Base-by-base conservation (phyloP, 1,140 invertebrate species). In the Lasaia peninsularis region DNA sequence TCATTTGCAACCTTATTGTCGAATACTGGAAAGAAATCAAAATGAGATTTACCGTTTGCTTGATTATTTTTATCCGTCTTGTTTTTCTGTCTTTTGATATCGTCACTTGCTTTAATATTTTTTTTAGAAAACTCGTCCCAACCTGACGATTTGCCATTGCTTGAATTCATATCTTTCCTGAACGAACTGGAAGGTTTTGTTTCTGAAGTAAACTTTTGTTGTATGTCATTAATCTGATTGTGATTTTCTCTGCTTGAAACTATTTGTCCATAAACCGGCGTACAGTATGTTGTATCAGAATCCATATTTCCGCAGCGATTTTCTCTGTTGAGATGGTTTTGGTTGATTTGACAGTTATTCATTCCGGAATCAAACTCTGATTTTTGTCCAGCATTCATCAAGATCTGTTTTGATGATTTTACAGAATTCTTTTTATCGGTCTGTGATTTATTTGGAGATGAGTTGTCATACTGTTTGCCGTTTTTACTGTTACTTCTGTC, bases 351-450 rank as follows among this genome's bases (percentile, higher is more conserved):
- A 44, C 69, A 83, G 55, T 88, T 88, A 60, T 88, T 88, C 85
- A 88, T 88, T 5, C 85, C 85, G 10, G 83, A 86, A 56, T 86
- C 85, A 60, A 88, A 88, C 54, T 88, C 85, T 5, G 85, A 88
- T 52, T 88, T 88, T 52, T 88, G 85, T 14, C 85, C 82, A 1
- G 85, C 85, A 56, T 88, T 88, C 52, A 86, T 65, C 12, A 88
- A 71, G 59, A 88, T 86, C 62, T 86, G 85, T 53, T 88, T 88
- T 3, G 82, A 86, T 28, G 85, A 86, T 67, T 88, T 88, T 0
- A 86, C 65, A 56, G 65, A 72, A 37, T 75, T 81, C 59, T 84
- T 86, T 9, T 85, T 78, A 50, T 56, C 60, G 18, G 53, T 64
- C 18, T 66, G 57, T 52, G 56, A 60, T 55, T 65, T 72, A 32